phyloP scores from a whole-genome alignment of 1,140 invertebrate species.

The Riptortus pedestris region DNA sequence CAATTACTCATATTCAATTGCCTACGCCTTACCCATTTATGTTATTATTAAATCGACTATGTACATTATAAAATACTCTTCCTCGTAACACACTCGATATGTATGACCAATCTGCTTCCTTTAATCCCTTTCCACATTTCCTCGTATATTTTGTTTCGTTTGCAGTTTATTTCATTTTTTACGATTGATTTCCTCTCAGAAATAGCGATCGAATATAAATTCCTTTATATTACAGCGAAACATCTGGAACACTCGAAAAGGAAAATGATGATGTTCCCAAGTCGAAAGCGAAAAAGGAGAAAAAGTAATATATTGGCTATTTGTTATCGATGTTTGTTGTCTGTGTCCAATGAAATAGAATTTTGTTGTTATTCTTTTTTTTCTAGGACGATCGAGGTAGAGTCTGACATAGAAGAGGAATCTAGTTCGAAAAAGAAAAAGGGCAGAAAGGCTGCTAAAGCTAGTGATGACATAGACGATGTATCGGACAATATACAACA shows the following conservation, averaged over 20 bases:
- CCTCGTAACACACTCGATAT: too few species aligned
- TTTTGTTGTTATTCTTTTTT: neutral
- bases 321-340: neutral
- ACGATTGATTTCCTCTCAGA: conserved; percentile 14
- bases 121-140: too few species aligned
- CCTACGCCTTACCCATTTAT: too few species aligned
- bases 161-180: too few species aligned
- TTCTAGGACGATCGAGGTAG: conserved; percentile 29
- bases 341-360: too few species aligned
- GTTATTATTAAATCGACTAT: too few species aligned
- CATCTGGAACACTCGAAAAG: conserved; percentile 11
- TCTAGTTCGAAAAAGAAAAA: conserved; percentile 38
- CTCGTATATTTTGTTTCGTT: too few species aligned
- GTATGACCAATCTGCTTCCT: too few species aligned
- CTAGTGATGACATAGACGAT: conserved; percentile 34
- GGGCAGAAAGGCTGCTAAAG: conserved; percentile 34
- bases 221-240: conserved; percentile 26
- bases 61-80: too few species aligned
- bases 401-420: conserved; percentile 42
- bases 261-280: conserved; percentile 23
- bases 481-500: conserved; percentile 35
- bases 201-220: too few species aligned
- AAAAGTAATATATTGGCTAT: conserved; percentile 16
- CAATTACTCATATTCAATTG: too few species aligned
- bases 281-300: conserved; percentile 27